A percentile compares a stretch with the other conserved stretches of the same genome.
These are phyloP conservation scores for Cryptocephalus moraei DNA, from an alignment of 2,888 invertebrate genomes.

Conservation along the genomic window DNA sequence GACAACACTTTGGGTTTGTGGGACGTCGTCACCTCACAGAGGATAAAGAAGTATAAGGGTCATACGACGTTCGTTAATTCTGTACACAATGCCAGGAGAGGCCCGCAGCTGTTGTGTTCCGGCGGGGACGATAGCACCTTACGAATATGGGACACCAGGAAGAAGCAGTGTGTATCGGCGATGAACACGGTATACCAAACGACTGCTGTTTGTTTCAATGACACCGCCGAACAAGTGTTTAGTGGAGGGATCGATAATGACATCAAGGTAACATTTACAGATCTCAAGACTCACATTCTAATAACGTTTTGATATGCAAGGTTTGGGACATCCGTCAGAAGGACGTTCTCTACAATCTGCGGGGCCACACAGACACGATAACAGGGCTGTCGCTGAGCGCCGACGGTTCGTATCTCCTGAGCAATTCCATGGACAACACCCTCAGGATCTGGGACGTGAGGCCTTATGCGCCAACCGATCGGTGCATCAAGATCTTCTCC, in stretches of 20 bases:
- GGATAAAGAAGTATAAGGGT: conserved; percentile 85
- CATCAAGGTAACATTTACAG: conserved; percentile 52
- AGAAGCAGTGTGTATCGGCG: conserved; percentile 65
- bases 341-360: conserved; percentile 70
- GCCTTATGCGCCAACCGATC: conserved; percentile 85
- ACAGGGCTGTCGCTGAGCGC: conserved; percentile 80
- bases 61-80: conserved; percentile 69
- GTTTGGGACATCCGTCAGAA: conserved; percentile 93
- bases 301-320: conserved; percentile 5
- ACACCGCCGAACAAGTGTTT: conserved; percentile 90
- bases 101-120: conserved; percentile 82
- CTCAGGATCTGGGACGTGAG: conserved; percentile 94
- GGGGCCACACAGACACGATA: conserved; percentile 92
- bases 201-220: conserved; percentile 86
- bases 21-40: conserved; percentile 82
- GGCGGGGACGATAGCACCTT: conserved; percentile 94
- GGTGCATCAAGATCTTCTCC: conserved; percentile 75
- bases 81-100: conserved; percentile 70
- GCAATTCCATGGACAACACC: conserved; percentile 96
- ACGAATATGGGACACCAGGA: conserved; percentile 86
- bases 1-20: conserved; percentile 93
- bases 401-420: conserved; percentile 82
- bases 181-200: conserved; percentile 67
- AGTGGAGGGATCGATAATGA: conserved; percentile 96
- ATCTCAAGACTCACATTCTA: no score